phyloP scores from a whole-genome alignment of 2,888 invertebrate genomes.

The Eledone cirrhosa region DNA sequence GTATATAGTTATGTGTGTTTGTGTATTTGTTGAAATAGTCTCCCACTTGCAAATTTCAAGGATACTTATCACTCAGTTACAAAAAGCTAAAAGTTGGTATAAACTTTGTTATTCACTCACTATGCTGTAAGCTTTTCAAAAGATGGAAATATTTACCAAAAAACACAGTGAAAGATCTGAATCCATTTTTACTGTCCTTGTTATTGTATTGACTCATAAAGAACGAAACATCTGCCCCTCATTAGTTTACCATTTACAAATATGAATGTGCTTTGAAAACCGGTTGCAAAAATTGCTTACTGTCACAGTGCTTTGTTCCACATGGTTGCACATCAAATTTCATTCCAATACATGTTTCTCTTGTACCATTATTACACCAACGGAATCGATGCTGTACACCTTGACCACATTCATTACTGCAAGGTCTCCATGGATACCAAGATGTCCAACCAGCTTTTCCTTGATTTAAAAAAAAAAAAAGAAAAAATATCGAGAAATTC shows the following conservation, averaged over 20 bases:
- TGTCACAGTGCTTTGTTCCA: background rate
- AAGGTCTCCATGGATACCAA: conserved; percentile 22
- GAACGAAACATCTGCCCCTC: background rate
- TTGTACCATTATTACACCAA: conserved; percentile 14
- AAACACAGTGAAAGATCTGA: no score
- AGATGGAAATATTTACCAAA: no score
- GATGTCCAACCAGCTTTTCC: conserved; percentile 13
- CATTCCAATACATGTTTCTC: background rate
- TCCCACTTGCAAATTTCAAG: no score
- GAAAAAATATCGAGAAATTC: background rate
- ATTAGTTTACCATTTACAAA: background rate
- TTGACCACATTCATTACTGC: conserved; percentile 18
- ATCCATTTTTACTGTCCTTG: no score
- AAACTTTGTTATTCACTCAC: no score
- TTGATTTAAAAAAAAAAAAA: background rate
- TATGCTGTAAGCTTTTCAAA: no score
- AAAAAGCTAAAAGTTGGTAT: no score
- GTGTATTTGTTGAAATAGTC: no score
- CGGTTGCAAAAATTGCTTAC: background rate
- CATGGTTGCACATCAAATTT: conserved; percentile 5
- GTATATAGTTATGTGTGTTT: no score
- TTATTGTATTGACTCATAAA: no score
- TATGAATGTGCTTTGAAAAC: background rate
- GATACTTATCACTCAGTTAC: no score
- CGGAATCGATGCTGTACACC: conserved; percentile 18